These are phyloP conservation scores for Sinelater perroti DNA, from an alignment of 2,888 invertebrate species.

Conservation along the genomic window DNA sequence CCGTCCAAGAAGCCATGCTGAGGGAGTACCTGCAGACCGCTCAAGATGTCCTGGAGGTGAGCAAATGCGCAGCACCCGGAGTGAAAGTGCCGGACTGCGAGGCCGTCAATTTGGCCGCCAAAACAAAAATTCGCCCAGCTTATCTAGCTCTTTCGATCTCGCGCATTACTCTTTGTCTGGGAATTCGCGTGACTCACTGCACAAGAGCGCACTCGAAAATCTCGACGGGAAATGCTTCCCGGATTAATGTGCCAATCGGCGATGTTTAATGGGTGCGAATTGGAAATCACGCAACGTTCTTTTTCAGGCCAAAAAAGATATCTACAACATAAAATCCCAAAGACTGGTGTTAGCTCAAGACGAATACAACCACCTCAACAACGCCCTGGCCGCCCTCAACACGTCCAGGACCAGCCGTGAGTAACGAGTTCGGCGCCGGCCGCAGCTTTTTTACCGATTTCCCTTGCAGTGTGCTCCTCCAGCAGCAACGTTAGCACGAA, in stretches of 20 bases:
- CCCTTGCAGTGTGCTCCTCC: constrained; percentile 82
- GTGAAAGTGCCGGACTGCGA: too few species aligned
- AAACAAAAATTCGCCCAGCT: too few species aligned
- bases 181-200: too few species aligned
- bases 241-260: too few species aligned
- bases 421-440: constrained; percentile 63
- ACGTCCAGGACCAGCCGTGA: constrained; percentile 92
- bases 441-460: too few species aligned
- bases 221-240: too few species aligned
- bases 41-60: constrained; percentile 91
- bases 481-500: constrained; percentile 88
- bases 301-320: constrained; percentile 96
- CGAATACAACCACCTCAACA: constrained; percentile 93
- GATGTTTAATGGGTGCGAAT: too few species aligned
- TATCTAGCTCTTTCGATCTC: too few species aligned
- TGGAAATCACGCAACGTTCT: constrained; percentile 1
- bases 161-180: too few species aligned
- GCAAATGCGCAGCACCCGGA: too few species aligned
- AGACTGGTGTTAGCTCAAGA: constrained; percentile 92
- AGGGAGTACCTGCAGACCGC: constrained; percentile 95
- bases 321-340: constrained; percentile 95
- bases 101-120: too few species aligned
- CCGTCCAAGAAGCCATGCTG: constrained; percentile 96
- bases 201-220: too few species aligned
- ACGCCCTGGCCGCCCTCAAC: constrained; percentile 82